Evolutionary conservation across 53 echinoderm and acorn worm genomes (phyloP).

Genomic region (Mesocentrotus franciscanus): DNA sequence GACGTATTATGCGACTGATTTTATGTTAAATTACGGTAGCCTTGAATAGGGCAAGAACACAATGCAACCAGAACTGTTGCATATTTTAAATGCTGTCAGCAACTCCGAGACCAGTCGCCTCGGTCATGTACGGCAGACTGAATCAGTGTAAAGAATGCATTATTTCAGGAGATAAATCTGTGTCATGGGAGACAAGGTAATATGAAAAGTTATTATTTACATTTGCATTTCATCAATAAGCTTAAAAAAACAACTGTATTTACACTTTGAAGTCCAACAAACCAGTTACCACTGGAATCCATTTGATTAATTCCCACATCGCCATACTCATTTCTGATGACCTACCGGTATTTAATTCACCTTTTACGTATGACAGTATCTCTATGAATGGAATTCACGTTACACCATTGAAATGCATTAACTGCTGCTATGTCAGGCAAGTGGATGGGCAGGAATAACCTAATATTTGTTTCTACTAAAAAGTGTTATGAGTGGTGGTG

Average conservation of each 20-base stretch:
- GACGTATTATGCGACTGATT: slow-evolving; percentile 2
- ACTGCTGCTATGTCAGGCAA: too few species aligned
- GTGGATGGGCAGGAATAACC: too few species aligned
- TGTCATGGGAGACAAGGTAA: not conserved
- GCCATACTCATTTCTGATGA: not conserved
- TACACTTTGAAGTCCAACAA: too few species aligned
- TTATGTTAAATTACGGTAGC: not conserved
- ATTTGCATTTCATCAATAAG: not conserved
- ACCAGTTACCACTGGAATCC: too few species aligned
- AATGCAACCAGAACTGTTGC: slow-evolving; percentile 24
- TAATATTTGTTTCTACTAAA: too few species aligned
- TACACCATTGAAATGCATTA: not conserved
- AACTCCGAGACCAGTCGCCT: not conserved
- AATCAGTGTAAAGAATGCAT: not conserved
- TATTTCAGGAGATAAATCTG: not conserved
- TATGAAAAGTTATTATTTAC: slow-evolving; percentile 15
- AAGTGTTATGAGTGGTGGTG: too few species aligned
- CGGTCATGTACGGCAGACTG: not conserved
- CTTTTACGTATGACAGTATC: not conserved
- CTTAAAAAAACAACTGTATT: slow-evolving; percentile 27
- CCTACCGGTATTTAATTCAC: not conserved
- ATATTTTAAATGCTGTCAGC: not conserved
- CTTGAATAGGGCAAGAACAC: not conserved
- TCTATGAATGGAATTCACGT: not conserved
- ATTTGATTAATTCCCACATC: not conserved